Evolutionary conservation across 2,888 invertebrate species (phyloP), one percentile per base, ranked within the genome.

Genomic region (Lomographa bimaculata): DNA sequence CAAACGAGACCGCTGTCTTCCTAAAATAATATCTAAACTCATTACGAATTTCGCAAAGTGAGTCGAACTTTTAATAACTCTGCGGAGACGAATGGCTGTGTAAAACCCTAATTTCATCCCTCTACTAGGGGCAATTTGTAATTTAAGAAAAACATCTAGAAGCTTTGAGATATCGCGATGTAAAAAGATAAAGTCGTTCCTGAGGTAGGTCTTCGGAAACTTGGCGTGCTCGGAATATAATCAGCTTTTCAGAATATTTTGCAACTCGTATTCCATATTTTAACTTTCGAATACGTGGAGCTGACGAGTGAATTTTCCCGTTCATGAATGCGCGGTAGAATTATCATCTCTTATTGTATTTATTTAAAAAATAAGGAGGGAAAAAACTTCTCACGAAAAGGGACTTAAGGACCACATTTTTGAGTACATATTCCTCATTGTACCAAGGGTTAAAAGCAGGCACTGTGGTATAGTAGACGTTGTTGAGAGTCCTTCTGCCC

Each of bases 91-190:
- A 64, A 72, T 65, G 61, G 58, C 58, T 55, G 49, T 55, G 61
- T 50, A 60, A 64, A 70, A 72, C 71, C 64, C 66, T 63, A 68
- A 71, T 74, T 64, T 59, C 48, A 69, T 60, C 58, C 67, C 45
- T 46, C 46, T 50, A 49, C 44, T 61, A 42, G 59, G 50, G 47
- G 55, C 53, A 62, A 64, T 64, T 64, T 48, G 55, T 61, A 39
- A 50, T 56, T 56, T 48, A 28, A 50, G 51, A 50, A 57, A 55
- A 54, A 59, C 50, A 53, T 48, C 18, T 26, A 7, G 12, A 20
- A 35, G 21, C 12, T 56, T 57, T 42, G 45, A 32, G 46, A 38
- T 37, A 10, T 46, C 11, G 7, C 44, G 28, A n/a, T n/a, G n/a
- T 46, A 38, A 52, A 53, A 46, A 35, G 26, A 45, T 50, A 38